phyloP scores from a whole-genome alignment of 2,888 invertebrate species.

The Folsomia candida region DNA sequence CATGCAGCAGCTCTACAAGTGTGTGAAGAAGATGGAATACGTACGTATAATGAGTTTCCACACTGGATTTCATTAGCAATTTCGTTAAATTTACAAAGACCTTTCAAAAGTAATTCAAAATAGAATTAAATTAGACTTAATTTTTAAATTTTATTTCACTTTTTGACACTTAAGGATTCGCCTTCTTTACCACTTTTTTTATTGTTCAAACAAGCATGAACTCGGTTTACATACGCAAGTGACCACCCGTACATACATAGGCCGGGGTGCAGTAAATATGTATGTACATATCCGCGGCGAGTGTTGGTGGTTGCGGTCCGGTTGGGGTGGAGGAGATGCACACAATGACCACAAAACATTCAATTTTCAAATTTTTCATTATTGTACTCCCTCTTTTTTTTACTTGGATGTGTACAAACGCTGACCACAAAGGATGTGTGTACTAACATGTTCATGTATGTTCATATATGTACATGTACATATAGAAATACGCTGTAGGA shows the following conservation, averaged over 20 bases:
- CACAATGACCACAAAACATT: background rate
- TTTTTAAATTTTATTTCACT: slow-evolving; percentile 13
- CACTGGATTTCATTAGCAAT: slow-evolving; percentile 16
- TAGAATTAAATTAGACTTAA: slow-evolving; percentile 17
- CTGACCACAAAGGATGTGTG: no score
- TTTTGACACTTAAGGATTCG: slow-evolving; percentile 15
- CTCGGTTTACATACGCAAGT: background rate
- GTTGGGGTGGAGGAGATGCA: background rate
- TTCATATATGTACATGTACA: no score
- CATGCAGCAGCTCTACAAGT: background rate
- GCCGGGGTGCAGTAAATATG: background rate
- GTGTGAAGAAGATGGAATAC: background rate
- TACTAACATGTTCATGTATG: no score
- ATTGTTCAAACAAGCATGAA: background rate
- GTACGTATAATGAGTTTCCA: background rate
- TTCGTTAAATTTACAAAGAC: slow-evolving; percentile 7
- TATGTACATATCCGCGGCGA: no score
- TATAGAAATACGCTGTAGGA: no score
- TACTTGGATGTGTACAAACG: no score
- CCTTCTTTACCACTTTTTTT: slow-evolving; percentile 3
- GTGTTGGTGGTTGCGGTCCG: background rate
- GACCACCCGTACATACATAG: slow-evolving; percentile 7
- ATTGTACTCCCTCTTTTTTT: background rate
- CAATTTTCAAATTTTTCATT: background rate
- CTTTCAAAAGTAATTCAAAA: slow-evolving; percentile 6